These are phyloP conservation scores for Solea solea DNA, from an alignment of 2,113 vertebrate genomes.

Conservation along the genomic window DNA sequence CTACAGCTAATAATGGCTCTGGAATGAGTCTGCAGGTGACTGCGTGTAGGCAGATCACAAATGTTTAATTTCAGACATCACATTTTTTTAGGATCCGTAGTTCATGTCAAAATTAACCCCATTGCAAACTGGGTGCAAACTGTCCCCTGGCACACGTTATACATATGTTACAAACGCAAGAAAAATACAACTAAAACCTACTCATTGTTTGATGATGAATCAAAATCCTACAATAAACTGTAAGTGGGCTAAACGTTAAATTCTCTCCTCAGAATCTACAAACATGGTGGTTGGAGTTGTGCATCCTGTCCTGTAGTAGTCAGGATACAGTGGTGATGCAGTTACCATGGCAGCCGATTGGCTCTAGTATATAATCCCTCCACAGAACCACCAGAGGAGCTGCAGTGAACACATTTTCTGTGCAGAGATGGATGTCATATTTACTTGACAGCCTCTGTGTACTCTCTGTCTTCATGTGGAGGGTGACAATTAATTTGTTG, in stretches of 20 bases:
- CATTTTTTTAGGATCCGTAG: neutral
- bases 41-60: no score
- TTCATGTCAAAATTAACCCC: neutral
- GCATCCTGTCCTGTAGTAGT: neutral
- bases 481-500: no score
- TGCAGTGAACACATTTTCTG: neutral
- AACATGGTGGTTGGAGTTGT: neutral
- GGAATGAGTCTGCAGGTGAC: no score
- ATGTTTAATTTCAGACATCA: no score
- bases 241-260: neutral
- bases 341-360: conserved; percentile 40
- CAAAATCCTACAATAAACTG: no score
- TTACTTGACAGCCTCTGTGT: conserved; percentile 19
- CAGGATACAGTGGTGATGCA: conserved; percentile 10
- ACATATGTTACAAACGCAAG: neutral
- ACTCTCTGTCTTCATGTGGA: neutral
- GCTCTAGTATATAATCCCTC: conserved; percentile 18
- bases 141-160: neutral
- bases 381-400: conserved; percentile 34
- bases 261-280: neutral
- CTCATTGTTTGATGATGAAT: no score
- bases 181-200: neutral
- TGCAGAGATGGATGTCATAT: neutral
- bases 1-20: no score
- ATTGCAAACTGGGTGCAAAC: neutral